Conservation (phyloP, 2,113 vertebrate species). For the Alaudala cheleensis region DNA sequence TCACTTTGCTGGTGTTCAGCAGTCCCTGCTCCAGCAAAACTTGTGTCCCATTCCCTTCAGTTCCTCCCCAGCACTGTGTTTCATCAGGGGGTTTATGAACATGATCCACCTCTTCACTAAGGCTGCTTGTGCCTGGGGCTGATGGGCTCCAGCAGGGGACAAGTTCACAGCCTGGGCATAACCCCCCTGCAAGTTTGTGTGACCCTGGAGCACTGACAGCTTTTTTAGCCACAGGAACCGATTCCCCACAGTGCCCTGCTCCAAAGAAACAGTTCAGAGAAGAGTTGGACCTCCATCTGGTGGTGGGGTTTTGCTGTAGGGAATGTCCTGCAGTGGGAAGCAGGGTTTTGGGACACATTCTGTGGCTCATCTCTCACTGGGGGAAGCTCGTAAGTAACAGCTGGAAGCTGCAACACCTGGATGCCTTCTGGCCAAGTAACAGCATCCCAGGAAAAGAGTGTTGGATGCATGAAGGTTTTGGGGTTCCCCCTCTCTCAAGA, state of each 20-base stretch:
- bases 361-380: rapidly evolving
- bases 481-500: neutral
- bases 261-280: neutral
- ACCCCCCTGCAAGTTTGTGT: neutral
- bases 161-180: neutral
- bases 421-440: neutral
- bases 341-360: neutral
- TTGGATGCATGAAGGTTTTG: neutral
- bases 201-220: neutral
- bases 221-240: neutral
- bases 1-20: neutral
- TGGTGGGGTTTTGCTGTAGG: rapidly evolving
- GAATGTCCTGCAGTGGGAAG: rapidly evolving
- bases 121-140: neutral
- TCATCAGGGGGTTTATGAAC: neutral
- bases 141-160: neutral
- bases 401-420: neutral
- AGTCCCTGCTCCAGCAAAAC: neutral
- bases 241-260: neutral
- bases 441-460: neutral
- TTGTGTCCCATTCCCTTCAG: neutral
- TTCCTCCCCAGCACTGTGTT: neutral
- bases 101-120: neutral
- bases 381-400: neutral
- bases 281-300: neutral